Conservation (phyloP, 1,140 invertebrate species). For the Drosophila melanica region DNA sequence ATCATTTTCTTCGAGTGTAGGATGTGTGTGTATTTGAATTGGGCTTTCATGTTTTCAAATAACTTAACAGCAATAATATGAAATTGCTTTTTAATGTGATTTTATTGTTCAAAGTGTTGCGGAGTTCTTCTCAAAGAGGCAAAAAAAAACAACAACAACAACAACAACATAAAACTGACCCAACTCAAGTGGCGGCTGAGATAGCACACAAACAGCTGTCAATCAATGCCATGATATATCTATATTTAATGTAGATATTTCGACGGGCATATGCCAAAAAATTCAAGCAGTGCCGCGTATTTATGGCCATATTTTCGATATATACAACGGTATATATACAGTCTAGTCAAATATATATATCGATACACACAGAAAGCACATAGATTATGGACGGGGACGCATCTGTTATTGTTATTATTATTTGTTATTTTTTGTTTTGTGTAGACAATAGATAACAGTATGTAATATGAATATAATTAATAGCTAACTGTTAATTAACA, state of each 20-base stretch:
- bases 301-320: neutral
- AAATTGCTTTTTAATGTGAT: constrained; percentile 2
- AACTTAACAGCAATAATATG: neutral
- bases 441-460: constrained; percentile 26
- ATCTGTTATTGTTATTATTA: constrained; percentile 32
- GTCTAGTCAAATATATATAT: constrained; percentile 1
- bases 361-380: neutral
- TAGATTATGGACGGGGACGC: neutral
- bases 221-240: constrained; percentile 57
- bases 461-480: constrained; percentile 80
- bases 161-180: constrained; percentile 27
- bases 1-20: neutral
- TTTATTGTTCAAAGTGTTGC: constrained; percentile 2
- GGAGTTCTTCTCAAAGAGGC: neutral
- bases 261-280: constrained; percentile 24
- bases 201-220: constrained; percentile 59
- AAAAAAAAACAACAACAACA: too few species aligned
- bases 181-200: constrained; percentile 37
- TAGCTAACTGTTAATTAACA: constrained; percentile 79
- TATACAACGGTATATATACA: neutral
- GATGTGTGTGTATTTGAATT: constrained; percentile 2
- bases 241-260: constrained; percentile 32
- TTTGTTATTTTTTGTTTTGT: constrained; percentile 10
- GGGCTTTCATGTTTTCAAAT: constrained; percentile 1
- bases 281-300: neutral